Evolutionary conservation across 2,888 invertebrate genomes (phyloP), one percentile per base, ranked within the genome.

Genomic region (Venustoraphidia nigricollis): DNA sequence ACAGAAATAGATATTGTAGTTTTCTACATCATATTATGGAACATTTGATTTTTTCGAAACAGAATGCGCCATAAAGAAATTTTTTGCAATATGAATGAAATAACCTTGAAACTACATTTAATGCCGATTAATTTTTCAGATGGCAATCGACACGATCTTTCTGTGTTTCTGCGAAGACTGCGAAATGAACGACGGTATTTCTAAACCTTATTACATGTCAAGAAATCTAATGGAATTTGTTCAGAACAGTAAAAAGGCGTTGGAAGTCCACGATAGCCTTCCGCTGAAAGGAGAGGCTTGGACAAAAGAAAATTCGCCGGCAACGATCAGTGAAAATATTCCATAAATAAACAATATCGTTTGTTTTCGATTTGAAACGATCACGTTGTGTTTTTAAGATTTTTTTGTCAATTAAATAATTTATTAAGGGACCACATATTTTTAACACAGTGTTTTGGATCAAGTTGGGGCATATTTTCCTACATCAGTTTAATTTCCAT

Each of bases 131-230:
- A 43, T 50, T 48, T 66, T 64, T 34, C 58, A 80, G 79, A 81
- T 81, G 79, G 69, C 76, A 1, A 80, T 81, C 39, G 81, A 81
- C 56, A 77, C 79, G 14, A 75, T 81, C 52, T 80, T 81, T 58
- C 60, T 81, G 43, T 81, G 80, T 56, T 81, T 80, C 62, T 81
- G 80, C 56, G 80, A 81, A 62, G 81, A 82, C 57, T 78, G 77
- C 55, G 73, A 75, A 50, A 63, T 69, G 50, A 81, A 81, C 57
- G 80, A 82, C 59, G 81, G 81, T 4, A 65, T 75, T 11, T 65
- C 62, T 11, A 69, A 65, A 49, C 78, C 79, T 0, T 81, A 80
- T 58, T 81, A 64, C 59, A 81, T 81, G 79, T 79, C 78, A 51
- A 68, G 70, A 51, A 76, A 75, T 45, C 62, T 81, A 9, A 80